phyloP scores from a whole-genome alignment of 1,140 invertebrate species.

The Melitaea cinxia region DNA sequence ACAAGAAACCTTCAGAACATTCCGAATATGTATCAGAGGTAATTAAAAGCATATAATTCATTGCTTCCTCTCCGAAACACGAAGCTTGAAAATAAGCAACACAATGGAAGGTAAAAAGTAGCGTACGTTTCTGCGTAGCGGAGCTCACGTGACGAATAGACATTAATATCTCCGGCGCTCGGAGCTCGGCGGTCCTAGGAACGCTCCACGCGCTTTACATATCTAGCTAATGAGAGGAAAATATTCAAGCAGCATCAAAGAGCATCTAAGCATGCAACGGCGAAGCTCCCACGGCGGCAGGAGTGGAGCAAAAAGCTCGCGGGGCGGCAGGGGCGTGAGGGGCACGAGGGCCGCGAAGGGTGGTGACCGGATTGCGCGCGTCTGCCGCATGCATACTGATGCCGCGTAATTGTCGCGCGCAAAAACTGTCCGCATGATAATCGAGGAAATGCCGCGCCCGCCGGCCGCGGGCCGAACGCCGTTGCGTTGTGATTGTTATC shows the following conservation, averaged over 20 bases:
- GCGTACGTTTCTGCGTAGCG: neutral
- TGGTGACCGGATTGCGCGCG: constrained; percentile 45
- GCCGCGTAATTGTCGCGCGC: constrained; percentile 66
- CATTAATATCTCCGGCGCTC: neutral
- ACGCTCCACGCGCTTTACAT: constrained; percentile 34
- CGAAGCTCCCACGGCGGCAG: constrained; percentile 45
- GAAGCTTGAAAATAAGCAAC: neutral
- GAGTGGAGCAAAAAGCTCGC: constrained; percentile 38
- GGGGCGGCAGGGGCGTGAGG: constrained; percentile 22
- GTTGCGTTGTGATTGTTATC: constrained; percentile 49
- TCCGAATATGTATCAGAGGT: too few relatives aligned
- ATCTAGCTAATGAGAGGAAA: constrained; percentile 41
- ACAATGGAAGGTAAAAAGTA: neutral
- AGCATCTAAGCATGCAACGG: constrained; percentile 41
- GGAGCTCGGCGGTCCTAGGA: constrained; percentile 7
- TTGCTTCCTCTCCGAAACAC: neutral
- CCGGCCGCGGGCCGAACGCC: constrained; percentile 30
- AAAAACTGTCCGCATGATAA: constrained; percentile 70
- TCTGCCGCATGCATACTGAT: constrained; percentile 72
- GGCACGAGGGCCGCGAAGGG: constrained; percentile 21
- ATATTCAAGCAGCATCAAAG: constrained; percentile 45
- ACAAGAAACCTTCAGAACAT: too few relatives aligned
- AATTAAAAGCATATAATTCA: too few relatives aligned
- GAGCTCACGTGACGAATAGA: neutral
- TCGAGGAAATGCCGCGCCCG: constrained; percentile 62